Evolutionary conservation across 1,140 invertebrate genomes (phyloP), one percentile per base, ranked within the genome.

Genomic region (Coptotermes formosanus): DNA sequence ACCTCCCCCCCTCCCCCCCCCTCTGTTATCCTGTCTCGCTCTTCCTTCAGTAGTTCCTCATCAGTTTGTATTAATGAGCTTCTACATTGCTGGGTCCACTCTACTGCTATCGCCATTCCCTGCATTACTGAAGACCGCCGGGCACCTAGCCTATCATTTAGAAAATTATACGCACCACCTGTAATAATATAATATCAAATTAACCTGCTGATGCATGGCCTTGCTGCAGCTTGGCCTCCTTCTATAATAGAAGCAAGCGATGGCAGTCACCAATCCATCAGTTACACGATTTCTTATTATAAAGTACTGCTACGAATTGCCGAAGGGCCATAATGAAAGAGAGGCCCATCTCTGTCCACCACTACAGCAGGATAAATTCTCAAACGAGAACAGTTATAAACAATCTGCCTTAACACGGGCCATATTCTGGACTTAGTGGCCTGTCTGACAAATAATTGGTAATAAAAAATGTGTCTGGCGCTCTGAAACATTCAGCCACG

Each of bases 111-210:
- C 52, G 14, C 52, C 52, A 55, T 12, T 55, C 19, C 48, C 52
- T 55, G 52, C 52, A 55, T 55, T 55, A 55, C 52, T 55, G 52
- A 19, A 23, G 82, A 52, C 86, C 86, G 44, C 82, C 45, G 86
- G 86, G 82, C 82, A 48, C 82, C 45, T 86, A 83, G 45, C 64
- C 86, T 86, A 86, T 86, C 86, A 86, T 86, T 84, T 84, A 86
- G 38, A 82, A 86, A 86, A 86, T 86, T 86, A 86, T 82, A 86
- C 86, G 86, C 86, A 84, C 86, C 86, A 82, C 86, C 86, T 86
- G 32, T 84, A 86, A 86, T 86, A 82, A 83, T 86, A 86, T 86
- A 82, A 86, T 64, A 86, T 86, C 82, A 84, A 44, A 64, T 84
- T 59, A 64, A 30, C 43, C 44, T 82, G 86, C 84, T 85, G 84